phyloP scores from a whole-genome alignment of 2,113 vertebrate genomes.

The Forbesichthys papilliferus region DNA sequence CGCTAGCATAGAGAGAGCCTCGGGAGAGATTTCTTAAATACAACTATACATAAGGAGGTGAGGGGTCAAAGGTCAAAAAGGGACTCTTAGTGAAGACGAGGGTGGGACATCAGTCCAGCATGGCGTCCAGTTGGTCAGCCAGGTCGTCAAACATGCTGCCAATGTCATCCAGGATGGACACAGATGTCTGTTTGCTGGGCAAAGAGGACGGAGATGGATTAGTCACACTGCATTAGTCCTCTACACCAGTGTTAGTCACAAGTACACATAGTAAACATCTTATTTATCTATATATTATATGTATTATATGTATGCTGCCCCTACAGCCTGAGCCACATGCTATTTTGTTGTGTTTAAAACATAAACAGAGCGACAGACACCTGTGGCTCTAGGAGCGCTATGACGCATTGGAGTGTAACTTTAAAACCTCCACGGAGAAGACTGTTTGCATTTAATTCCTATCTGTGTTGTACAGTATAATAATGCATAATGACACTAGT shows the following conservation, averaged over 20 bases:
- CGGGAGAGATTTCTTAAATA: slow-evolving; percentile 43
- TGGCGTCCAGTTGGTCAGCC: slow-evolving; percentile 73
- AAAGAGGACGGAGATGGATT: slow-evolving; percentile 26
- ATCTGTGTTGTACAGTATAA: no score
- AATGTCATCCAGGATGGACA: slow-evolving; percentile 75
- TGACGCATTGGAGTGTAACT: no score
- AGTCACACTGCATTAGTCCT: neutral
- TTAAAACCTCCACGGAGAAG: no score
- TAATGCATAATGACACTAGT: no score
- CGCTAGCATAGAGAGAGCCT: slow-evolving; percentile 33
- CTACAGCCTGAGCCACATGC: no score
- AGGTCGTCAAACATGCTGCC: slow-evolving; percentile 76
- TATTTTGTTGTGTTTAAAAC: no score
- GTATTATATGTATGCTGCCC: no score
- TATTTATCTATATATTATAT: no score
- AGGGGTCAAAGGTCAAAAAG: neutral
- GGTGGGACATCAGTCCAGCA: slow-evolving; percentile 68
- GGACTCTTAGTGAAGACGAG: slow-evolving; percentile 10
- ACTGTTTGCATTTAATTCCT: no score
- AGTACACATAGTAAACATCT: no score
- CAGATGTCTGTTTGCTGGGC: slow-evolving; percentile 57
- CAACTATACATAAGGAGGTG: slow-evolving; percentile 36
- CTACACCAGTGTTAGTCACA: slow-evolving; percentile 15
- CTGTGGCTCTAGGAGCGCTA: no score
- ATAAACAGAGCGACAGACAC: no score